These are phyloP conservation scores for Eunapius fragilis DNA, from an alignment of 37 sponge, comb jelly and placozoan species.

Conservation along the genomic window DNA sequence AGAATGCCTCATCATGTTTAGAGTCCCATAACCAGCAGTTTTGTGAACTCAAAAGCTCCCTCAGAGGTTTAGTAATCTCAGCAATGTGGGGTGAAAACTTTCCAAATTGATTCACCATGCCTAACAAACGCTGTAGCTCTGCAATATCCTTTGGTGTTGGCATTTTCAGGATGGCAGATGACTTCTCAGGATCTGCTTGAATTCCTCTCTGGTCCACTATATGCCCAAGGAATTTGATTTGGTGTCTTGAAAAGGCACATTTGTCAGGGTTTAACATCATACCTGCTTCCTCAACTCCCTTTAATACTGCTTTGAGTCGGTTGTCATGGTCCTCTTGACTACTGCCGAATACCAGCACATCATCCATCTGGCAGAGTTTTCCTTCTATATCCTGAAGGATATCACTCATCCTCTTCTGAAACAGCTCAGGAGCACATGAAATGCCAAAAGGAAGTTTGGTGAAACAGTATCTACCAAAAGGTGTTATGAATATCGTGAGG, in stretches of 20 bases:
- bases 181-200: slow-evolving; percentile 42
- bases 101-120: slow-evolving; percentile 23
- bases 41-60: slow-evolving; percentile 42
- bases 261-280: slow-evolving; percentile 22
- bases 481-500: slow-evolving; percentile 52
- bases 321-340: slow-evolving; percentile 12
- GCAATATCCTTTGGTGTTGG: slow-evolving; percentile 11
- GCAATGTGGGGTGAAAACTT: slow-evolving; percentile 16
- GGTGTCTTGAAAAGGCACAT: slow-evolving; percentile 10
- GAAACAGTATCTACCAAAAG: slow-evolving; percentile 43
- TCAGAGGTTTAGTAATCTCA: slow-evolving; percentile 24
- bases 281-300: background rate
- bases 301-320: slow-evolving; percentile 18
- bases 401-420: slow-evolving; percentile 51
- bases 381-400: slow-evolving; percentile 49
- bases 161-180: slow-evolving; percentile 36
- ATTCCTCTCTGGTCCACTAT: slow-evolving; percentile 32
- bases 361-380: slow-evolving; percentile 45
- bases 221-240: slow-evolving; percentile 27
- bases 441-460: slow-evolving; percentile 57
- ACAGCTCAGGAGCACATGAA: slow-evolving; percentile 58
- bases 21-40: slow-evolving; percentile 52
- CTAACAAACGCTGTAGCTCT: slow-evolving; percentile 6
- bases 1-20: slow-evolving; percentile 35
- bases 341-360: slow-evolving; percentile 29